A percentile compares a stretch with the other conserved stretches of the same genome.
phyloP scores from a whole-genome alignment of 2,797 vertebrate genomes.

The Euphonia xanthogaster region DNA sequence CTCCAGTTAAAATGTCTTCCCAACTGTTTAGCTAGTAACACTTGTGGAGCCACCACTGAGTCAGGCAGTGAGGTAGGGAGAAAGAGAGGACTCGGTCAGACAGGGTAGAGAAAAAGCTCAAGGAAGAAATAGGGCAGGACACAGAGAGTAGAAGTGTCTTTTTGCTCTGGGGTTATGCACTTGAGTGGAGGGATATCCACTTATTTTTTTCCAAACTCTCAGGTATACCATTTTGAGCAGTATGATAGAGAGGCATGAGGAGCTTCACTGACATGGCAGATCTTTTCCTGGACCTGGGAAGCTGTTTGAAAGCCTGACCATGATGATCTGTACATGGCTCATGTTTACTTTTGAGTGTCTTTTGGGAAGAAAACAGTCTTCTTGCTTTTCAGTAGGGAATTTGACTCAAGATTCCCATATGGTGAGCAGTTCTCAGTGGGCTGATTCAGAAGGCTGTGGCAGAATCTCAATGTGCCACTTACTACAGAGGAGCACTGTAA shows the following conservation, averaged over 20 bases:
- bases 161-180: background rate
- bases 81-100: background rate
- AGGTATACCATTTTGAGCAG: background rate
- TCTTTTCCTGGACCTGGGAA: background rate
- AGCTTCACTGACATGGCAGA: background rate
- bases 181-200: background rate
- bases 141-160: background rate
- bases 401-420: background rate
- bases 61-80: background rate
- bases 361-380: background rate
- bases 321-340: background rate
- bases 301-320: background rate
- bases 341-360: background rate
- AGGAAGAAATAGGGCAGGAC: background rate
- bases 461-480: background rate
- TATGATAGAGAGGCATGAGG: background rate
- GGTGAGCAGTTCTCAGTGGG: background rate
- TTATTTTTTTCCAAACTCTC: background rate
- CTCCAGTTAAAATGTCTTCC: background rate
- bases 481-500: background rate
- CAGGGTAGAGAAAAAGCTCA: background rate
- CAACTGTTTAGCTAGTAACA: background rate
- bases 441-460: background rate
- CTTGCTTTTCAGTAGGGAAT: background rate
- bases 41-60: background rate